These are phyloP conservation scores for Terebella lapidaria DNA, from an alignment of 2,888 invertebrate genomes.

Conservation along the genomic window DNA sequence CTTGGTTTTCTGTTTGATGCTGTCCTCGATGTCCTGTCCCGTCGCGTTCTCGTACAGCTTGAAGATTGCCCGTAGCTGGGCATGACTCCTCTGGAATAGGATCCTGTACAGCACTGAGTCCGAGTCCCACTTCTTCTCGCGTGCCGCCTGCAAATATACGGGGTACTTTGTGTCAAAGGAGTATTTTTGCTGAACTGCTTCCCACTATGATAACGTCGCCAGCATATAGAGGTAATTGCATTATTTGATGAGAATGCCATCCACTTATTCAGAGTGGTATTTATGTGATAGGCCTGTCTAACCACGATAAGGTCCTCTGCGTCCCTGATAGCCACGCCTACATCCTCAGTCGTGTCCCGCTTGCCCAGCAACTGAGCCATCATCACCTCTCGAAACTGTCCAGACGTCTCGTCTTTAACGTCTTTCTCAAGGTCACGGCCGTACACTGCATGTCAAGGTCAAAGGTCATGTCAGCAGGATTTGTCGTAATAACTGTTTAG, in stretches of 20 bases:
- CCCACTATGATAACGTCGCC: too few relatives aligned
- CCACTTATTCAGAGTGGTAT: too few relatives aligned
- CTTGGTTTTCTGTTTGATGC: not conserved
- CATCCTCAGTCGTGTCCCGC: not conserved
- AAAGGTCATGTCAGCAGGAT: too few relatives aligned
- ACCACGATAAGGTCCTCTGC: not conserved
- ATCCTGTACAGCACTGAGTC: not conserved
- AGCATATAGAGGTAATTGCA: too few relatives aligned
- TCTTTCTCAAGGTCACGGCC: not conserved
- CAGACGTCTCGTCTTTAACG: not conserved
- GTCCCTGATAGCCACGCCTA: not conserved
- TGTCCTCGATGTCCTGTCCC: not conserved
- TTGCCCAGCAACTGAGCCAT: not conserved
- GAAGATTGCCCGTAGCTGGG: not conserved
- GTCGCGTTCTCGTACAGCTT: not conserved
- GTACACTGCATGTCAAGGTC: too few relatives aligned
- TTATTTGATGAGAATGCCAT: too few relatives aligned
- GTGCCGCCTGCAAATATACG: not conserved
- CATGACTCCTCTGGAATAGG: not conserved
- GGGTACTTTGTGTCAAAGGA: too few relatives aligned
- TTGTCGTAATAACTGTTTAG: too few relatives aligned
- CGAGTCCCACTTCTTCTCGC: not conserved
- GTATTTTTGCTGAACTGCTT: too few relatives aligned
- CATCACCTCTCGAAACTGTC: not conserved
- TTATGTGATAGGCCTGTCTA: too few relatives aligned